Conservation (phyloP, 1,140 invertebrate genomes). For the Caerostris extrusa region DNA sequence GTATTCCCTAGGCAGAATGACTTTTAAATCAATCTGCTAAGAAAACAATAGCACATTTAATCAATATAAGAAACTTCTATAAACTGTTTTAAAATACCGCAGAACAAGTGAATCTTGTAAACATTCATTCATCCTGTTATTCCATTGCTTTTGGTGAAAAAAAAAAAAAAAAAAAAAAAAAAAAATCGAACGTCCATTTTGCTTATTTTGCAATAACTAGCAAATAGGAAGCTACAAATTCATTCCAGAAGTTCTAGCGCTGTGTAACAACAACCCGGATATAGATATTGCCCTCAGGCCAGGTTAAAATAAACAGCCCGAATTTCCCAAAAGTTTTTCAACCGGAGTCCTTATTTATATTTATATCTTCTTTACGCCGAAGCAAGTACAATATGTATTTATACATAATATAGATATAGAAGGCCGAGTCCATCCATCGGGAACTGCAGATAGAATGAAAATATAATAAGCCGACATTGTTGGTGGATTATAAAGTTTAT, state of each 20-base stretch:
- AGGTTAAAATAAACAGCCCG: conserved; percentile 31
- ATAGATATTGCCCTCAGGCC: conserved; percentile 40
- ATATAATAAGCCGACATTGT: conserved; percentile 55
- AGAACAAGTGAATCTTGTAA: neutral
- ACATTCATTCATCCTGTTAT: neutral
- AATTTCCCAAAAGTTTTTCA: neutral
- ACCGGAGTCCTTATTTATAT: neutral
- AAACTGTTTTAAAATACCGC: neutral
- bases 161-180: neutral
- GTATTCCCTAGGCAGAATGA: too few species aligned
- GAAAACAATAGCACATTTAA: too few species aligned
- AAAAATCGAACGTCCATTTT: neutral
- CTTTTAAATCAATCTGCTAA: too few species aligned
- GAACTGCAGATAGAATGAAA: conserved; percentile 35
- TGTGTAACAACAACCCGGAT: neutral
- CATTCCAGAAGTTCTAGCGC: neutral
- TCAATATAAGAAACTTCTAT: too few species aligned
- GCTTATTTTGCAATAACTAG: conserved; percentile 5
- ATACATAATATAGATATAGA: conserved; percentile 39
- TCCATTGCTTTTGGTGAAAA: neutral
- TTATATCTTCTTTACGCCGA: neutral
- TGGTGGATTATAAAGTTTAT: conserved; percentile 59
- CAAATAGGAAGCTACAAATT: neutral
- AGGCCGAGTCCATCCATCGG: neutral
- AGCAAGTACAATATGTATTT: neutral